Conservation (phyloP, 2,113 vertebrate species). For the Anoura caudifer region DNA sequence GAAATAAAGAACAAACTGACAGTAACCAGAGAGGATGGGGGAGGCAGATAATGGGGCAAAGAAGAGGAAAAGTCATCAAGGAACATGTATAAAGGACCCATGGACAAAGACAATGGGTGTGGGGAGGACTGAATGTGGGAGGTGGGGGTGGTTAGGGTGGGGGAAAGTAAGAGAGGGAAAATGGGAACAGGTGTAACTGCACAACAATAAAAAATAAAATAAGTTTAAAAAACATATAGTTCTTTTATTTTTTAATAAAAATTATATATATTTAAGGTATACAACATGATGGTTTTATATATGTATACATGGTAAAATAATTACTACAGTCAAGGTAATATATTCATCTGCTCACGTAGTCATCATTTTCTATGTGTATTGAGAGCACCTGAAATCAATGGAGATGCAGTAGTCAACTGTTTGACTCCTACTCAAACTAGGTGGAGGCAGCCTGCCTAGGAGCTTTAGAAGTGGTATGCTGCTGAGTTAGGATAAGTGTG, state of each 20-base stretch:
- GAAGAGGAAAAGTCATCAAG: too few relatives aligned
- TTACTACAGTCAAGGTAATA: not conserved
- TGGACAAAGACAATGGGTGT: too few relatives aligned
- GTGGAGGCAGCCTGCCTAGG: not conserved
- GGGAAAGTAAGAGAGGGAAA: too few relatives aligned
- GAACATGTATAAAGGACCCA: too few relatives aligned
- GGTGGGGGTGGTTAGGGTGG: too few relatives aligned
- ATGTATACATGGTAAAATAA: not conserved
- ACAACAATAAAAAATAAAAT: too few relatives aligned
- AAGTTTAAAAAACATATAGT: not conserved
- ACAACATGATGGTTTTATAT: not conserved
- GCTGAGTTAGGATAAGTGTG: not conserved
- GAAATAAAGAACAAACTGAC: too few relatives aligned
- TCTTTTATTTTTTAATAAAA: not conserved
- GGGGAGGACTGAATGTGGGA: too few relatives aligned
- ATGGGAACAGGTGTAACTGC: not conserved
- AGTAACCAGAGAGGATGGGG: too few relatives aligned
- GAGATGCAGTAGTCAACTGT: not conserved
- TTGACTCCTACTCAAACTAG: not conserved
- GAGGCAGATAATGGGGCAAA: too few relatives aligned
- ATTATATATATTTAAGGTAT: not conserved
- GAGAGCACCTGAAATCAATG: not conserved
- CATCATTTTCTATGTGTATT: not conserved
- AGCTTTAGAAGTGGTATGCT: not conserved
- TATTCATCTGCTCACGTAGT: not conserved